Conservation (phyloP, 2,113 vertebrate genomes). For the Datnioides undecimradiatus region DNA sequence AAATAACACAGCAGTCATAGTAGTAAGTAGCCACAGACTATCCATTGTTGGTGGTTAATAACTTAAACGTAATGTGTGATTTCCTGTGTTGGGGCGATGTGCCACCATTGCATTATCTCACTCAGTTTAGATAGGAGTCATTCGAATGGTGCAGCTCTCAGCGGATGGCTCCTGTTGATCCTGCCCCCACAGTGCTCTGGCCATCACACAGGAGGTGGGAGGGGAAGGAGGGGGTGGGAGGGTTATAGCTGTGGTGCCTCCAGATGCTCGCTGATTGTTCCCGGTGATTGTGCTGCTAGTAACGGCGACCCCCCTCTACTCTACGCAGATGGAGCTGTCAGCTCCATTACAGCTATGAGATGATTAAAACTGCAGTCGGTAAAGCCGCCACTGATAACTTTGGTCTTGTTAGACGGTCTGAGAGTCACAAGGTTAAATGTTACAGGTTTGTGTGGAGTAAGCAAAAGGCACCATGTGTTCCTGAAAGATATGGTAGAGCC, state of each 20-base stretch:
- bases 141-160: not conserved
- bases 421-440: conserved; percentile 39
- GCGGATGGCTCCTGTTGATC: conserved; percentile 31
- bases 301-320: conserved; percentile 53
- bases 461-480: not conserved
- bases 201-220: conserved; percentile 36
- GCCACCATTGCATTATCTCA: not conserved
- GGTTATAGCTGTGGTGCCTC: conserved; percentile 41
- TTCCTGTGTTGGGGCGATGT: conserved; percentile 5
- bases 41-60: not conserved
- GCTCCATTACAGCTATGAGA: conserved; percentile 65
- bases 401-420: conserved; percentile 19
- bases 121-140: not conserved
- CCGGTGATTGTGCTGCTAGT: conserved; percentile 59
- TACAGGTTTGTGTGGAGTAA: not conserved
- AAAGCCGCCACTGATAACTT: conserved; percentile 44
- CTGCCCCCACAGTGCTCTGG: conserved; percentile 24
- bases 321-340: conserved; percentile 80
- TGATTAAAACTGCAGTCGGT: conserved; percentile 72
- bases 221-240: not conserved
- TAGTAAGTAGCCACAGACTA: not conserved
- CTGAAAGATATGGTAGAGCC: not conserved
- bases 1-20: not conserved
- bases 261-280: conserved; percentile 78
- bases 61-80: conserved; percentile 4